Conservation (phyloP, 2,113 vertebrate genomes). For the Micromys minutus region DNA sequence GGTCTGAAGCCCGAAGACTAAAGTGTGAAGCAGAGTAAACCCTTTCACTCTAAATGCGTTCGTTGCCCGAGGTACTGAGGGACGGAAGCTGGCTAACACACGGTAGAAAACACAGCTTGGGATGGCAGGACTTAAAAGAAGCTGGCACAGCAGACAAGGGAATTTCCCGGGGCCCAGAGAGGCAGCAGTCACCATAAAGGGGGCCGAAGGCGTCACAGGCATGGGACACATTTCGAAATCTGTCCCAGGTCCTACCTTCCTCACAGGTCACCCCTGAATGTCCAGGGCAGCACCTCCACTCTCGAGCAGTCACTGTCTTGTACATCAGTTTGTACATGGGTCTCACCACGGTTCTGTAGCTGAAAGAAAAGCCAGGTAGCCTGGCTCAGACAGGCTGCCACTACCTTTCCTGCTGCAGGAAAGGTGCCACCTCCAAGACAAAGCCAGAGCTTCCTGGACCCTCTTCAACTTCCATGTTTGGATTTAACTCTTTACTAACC, state of each 20-base stretch:
- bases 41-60: background rate
- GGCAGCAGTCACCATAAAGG: background rate
- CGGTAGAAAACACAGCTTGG: background rate
- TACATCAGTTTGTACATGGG: conserved; percentile 94
- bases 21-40: background rate
- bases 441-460: background rate
- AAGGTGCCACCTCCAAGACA: background rate
- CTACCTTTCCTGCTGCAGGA: background rate
- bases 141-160: rapidly evolving
- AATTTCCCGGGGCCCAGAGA: background rate
- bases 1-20: background rate
- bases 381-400: background rate
- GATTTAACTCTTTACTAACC: background rate
- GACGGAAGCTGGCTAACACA: background rate
- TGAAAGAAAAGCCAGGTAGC: conserved; percentile 77
- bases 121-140: background rate
- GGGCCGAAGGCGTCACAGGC: background rate
- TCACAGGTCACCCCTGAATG: conserved; percentile 90
- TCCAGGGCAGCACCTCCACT: conserved; percentile 97
- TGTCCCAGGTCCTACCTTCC: conserved; percentile 86
- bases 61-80: background rate
- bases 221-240: background rate
- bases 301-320: conserved; percentile 92
- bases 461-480: rapidly evolving
- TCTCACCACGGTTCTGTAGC: conserved; percentile 92